Evolutionary conservation across 2,888 invertebrate genomes (phyloP).

Genomic region (Tetranychus piercei): DNA sequence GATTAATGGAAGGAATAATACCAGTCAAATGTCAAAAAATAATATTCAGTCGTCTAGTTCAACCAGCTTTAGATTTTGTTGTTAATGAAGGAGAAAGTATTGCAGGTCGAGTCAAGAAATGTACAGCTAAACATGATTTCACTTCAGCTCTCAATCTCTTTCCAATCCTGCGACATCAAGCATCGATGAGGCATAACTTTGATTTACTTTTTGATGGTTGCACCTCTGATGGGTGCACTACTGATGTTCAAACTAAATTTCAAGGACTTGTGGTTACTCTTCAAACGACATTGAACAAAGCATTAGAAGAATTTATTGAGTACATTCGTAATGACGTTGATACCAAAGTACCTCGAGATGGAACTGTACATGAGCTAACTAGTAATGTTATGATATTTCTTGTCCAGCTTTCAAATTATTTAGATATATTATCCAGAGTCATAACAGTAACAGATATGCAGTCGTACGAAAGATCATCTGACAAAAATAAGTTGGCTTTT

Average conservation of each 20-base stretch:
- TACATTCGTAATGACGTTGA: conserved; percentile 50
- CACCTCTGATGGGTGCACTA: conserved; percentile 25
- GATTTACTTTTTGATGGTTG: conserved; percentile 49
- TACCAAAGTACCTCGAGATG: conserved; percentile 71
- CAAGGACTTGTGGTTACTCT: conserved; percentile 23
- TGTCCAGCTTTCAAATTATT: conserved; percentile 48
- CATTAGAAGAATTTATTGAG: conserved; percentile 79
- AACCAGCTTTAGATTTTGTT: conserved; percentile 63
- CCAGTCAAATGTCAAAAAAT: conserved; percentile 58
- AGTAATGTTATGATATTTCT: conserved; percentile 74
- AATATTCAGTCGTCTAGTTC: conserved; percentile 62
- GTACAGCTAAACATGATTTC: conserved; percentile 57
- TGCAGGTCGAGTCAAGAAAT: conserved; percentile 47
- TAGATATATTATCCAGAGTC: conserved; percentile 30
- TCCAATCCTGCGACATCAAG: conserved; percentile 58
- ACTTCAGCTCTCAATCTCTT: conserved; percentile 59
- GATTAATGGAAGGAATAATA: conserved; percentile 58
- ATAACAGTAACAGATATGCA: conserved; percentile 25
- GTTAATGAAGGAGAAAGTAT: conserved; percentile 70
- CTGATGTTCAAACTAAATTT: conserved; percentile 20
- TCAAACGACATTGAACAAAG: conserved; percentile 47
- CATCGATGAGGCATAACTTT: conserved; percentile 56
- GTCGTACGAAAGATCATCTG: conserved; percentile 21
- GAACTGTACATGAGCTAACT: conserved; percentile 89
- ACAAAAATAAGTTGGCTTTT: conserved; percentile 26